Base-by-base conservation (phyloP, 1,140 invertebrate species). In the Conus ventricosus region DNA sequence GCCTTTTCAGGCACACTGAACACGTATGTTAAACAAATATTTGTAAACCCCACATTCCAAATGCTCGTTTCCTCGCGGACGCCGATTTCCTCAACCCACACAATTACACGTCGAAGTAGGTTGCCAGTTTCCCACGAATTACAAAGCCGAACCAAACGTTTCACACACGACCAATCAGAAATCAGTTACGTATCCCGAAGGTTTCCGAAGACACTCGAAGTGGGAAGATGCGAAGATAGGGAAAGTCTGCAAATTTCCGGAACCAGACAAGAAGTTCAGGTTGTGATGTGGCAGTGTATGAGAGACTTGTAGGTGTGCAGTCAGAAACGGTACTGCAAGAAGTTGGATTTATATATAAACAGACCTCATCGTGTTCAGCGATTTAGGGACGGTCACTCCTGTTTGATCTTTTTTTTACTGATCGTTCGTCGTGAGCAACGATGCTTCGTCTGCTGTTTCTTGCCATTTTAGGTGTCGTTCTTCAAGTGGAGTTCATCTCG, bases 221-320 rank as follows among this genome's bases (percentile, higher is more conserved):
- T 17, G 5, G 0, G 80, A 23, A 81, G 80, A 81, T 81, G 80
- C 27, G 39, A 81, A 81, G 27, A 17, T 81, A 13, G 67, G 67
- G 20, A 51, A 51, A 81, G 80, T 81, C 80, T 81, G 80, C 80
- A 17, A 81, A 54, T 81, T 81, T 81, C 80, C 51, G 39, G 80
- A 54, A 53, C 23, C 76, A 78, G 76, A 23, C 80, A 39, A 39
- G 80, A 54, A 81, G 51, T 54, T 54, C 39, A 23, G 80, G 11
- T 39, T 53, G 80, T 81, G 80, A 81, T 81, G 80, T 81, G 80
- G 80, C 80, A 81, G 51, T 53, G 7, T 4, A 20, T 4, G 3
- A 54, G 51, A 54, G 80, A 71, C 67, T 0, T 71, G 13, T 23
- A 71, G 67, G 7, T 71, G 67, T 23, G 11, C 67, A 71, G 15